Conservation (phyloP, 1,140 invertebrate genomes). For the Papilio dardanus region DNA sequence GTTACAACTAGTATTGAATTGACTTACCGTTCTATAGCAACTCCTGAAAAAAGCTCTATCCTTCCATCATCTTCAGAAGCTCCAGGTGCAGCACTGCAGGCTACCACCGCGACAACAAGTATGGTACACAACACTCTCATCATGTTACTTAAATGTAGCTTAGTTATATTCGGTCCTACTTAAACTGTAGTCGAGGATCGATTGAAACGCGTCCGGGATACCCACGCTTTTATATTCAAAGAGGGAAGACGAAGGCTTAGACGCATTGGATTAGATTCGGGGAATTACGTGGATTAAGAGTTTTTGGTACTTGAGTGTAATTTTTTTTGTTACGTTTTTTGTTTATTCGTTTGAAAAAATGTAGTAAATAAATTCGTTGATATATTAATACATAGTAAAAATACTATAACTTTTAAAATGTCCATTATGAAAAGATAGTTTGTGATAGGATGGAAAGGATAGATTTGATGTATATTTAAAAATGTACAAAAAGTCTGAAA, state of each 20-base stretch:
- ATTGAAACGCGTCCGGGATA: constrained; percentile 64
- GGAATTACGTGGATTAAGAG: background rate
- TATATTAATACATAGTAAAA: too few species aligned
- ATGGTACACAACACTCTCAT: constrained; percentile 69
- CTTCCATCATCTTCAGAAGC: constrained; percentile 57
- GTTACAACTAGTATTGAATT: too few species aligned
- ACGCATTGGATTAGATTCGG: constrained; percentile 33
- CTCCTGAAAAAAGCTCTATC: constrained; percentile 71
- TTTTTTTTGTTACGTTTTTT: too few species aligned
- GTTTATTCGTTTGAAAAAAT: too few species aligned
- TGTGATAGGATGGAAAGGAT: too few species aligned
- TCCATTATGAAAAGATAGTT: too few species aligned
- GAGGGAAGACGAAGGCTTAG: constrained; percentile 41
- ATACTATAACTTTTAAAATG: too few species aligned
- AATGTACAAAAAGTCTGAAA: too few species aligned
- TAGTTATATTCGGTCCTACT: constrained; percentile 45
- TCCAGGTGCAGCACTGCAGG: constrained; percentile 60
- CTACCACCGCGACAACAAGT: constrained; percentile 55
- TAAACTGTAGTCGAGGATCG: constrained; percentile 52
- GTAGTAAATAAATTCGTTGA: too few species aligned
- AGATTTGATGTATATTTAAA: too few species aligned
- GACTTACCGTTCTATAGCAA: constrained; percentile 76
- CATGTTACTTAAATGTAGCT: constrained; percentile 39
- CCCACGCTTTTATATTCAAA: constrained; percentile 60
- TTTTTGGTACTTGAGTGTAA: too few species aligned